Conservation (phyloP, 2,888 invertebrate genomes). For the Sinodicranocentrus sp. region DNA sequence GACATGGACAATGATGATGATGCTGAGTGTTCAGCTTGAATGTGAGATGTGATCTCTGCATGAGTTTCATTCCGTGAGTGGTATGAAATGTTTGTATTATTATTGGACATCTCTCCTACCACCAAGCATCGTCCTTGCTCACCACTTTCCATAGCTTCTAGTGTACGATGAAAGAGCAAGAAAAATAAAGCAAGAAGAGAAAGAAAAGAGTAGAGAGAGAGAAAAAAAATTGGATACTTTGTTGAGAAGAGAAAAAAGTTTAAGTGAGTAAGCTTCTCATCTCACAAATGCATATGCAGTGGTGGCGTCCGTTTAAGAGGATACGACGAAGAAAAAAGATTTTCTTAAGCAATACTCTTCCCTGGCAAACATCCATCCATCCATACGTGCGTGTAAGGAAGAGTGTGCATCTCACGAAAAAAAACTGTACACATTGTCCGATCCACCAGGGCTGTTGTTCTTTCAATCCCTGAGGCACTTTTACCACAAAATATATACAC, state of each 20-base stretch:
- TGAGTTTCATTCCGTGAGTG: constrained; percentile 8
- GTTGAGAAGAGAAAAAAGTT: constrained; percentile 2
- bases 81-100: constrained; percentile 12
- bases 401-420: too few species aligned
- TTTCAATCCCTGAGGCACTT: constrained; percentile 57
- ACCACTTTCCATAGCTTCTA: too few species aligned
- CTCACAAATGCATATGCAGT: too few species aligned
- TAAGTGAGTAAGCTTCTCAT: not conserved
- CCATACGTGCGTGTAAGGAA: too few species aligned
- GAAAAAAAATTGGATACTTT: not conserved
- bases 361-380: not conserved
- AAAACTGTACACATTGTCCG: too few species aligned
- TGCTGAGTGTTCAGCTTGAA: not conserved
- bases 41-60: not conserved
- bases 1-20: not conserved
- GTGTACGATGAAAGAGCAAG: too few species aligned
- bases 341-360: not conserved
- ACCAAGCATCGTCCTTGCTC: too few species aligned
- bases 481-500: constrained; percentile 35
- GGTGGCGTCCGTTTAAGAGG: too few species aligned
- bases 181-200: too few species aligned
- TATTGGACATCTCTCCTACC: constrained; percentile 11
- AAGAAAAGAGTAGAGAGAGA: not conserved
- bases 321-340: constrained; percentile 17
- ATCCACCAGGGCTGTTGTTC: not conserved